Evolutionary conservation across 2,113 vertebrate genomes (phyloP), one percentile per base, ranked within the genome.

Genomic region (Rana temporaria): DNA sequence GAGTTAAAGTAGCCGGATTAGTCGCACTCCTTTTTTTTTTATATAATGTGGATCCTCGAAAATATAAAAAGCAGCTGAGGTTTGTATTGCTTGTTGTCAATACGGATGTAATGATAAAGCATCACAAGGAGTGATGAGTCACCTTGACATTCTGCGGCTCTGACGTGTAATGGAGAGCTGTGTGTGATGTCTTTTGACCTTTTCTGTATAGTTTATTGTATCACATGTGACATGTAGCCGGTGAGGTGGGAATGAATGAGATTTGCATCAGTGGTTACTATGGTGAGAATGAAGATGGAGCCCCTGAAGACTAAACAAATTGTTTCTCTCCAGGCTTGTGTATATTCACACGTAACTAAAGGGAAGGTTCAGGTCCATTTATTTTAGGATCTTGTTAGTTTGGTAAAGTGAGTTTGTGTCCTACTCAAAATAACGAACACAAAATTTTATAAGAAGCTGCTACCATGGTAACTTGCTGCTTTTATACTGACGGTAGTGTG

Each of bases 211-310:
- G 84, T 86, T 90, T 91, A 87, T 89, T 90, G 86, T 89, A 78
- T 84, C 85, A 84, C 85, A 85, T 84, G 72, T 87, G 88, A 87
- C 86, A 87, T 79, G n/a, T 71, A 74, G 26, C 32, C 20, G 86
- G 82, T 87, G 84, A 71, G 86, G 79, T 84, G 59, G 87, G 85
- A 90, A 87, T 89, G 90, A 89, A 88, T 86, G 81, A 0, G 8
- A 71, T 83, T 93, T 91, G 87, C 84, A 89, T 91, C 87, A 90
- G 12, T 89, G 86, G 86, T 91, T 90, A 84, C 90, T 90, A 87
- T 90, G 89, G 88, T 89, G 78, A 90, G 84, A 87, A 87, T 85
- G 57, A 85, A 90, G 86, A 83, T 87, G 1, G 85, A 87, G 79
- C 82, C 77, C 86, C 80, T 85, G 88, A 86, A 81, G 60, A 24